phyloP scores from a whole-genome alignment of 1,140 invertebrate genomes.

The Bombus polaris region DNA sequence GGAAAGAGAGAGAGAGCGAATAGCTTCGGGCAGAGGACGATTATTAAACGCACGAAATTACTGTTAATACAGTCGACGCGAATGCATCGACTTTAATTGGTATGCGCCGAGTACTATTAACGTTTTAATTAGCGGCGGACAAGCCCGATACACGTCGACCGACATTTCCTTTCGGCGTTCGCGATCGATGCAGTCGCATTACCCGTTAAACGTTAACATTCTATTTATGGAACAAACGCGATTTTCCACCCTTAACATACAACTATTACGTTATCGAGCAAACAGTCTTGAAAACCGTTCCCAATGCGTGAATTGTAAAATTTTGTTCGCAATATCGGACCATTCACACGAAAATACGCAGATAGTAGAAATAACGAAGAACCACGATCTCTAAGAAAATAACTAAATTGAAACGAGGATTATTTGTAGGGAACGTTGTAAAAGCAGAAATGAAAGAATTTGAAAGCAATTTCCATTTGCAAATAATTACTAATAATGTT shows the following conservation, averaged over 20 bases:
- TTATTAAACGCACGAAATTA: slow-evolving; percentile 42
- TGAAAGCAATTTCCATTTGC: too few species aligned
- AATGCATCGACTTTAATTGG: slow-evolving; percentile 39
- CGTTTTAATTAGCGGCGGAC: slow-evolving; percentile 42
- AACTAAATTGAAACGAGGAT: too few species aligned
- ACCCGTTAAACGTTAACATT: slow-evolving; percentile 30
- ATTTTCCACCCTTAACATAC: background rate
- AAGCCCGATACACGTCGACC: slow-evolving; percentile 30
- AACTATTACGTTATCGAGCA: background rate
- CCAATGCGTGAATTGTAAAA: too few species aligned
- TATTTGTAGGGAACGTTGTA: too few species aligned
- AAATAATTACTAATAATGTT: too few species aligned
- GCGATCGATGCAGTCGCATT: slow-evolving; percentile 34
- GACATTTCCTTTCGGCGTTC: slow-evolving; percentile 34
- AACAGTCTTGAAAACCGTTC: background rate
- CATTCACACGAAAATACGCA: too few species aligned
- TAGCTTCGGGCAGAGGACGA: background rate
- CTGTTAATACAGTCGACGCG: slow-evolving; percentile 34
- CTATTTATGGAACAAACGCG: slow-evolving; percentile 25
- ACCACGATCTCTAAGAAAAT: too few species aligned
- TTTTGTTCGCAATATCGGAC: too few species aligned
- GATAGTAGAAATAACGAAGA: too few species aligned
- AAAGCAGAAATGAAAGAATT: too few species aligned
- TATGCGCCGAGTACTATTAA: slow-evolving; percentile 32
- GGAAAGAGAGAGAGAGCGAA: background rate